Percentiles rank a stretch among this genome's conserved stretches.
These are phyloP conservation scores for Trisateles emortualis DNA, from an alignment of 2,888 invertebrate genomes.

Conservation along the genomic window DNA sequence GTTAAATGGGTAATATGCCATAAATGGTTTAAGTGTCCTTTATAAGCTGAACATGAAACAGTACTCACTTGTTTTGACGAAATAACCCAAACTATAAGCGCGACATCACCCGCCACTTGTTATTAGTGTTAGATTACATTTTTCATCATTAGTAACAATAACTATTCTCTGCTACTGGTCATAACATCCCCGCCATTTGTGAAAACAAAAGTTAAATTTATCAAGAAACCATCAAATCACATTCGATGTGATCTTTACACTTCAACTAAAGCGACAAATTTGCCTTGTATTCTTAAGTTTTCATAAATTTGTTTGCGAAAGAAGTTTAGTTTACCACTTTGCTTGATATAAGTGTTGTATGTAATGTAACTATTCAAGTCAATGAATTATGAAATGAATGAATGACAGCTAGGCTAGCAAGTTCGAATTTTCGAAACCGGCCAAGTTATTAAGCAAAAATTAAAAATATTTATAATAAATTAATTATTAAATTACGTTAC, in stretches of 20 bases:
- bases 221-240: background rate
- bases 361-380: too few relatives aligned
- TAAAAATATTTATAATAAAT: too few relatives aligned
- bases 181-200: slow-evolving; percentile 24
- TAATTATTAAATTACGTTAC: too few relatives aligned
- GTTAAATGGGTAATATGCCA: slow-evolving; percentile 4
- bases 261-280: background rate
- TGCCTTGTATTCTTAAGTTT: background rate
- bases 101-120: slow-evolving; percentile 5
- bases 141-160: slow-evolving; percentile 35
- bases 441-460: too few relatives aligned
- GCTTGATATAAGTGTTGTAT: too few relatives aligned
- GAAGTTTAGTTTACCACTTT: slow-evolving; percentile 1
- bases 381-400: background rate
- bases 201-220: slow-evolving; percentile 5
- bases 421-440: too few relatives aligned
- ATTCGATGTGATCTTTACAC: slow-evolving; percentile 1
- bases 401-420: background rate
- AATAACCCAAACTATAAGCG: slow-evolving; percentile 20
- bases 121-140: slow-evolving; percentile 22
- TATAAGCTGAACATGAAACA: slow-evolving; percentile 2
- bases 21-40: background rate
- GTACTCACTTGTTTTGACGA: slow-evolving; percentile 25
- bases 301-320: slow-evolving; percentile 2
- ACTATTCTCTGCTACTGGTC: slow-evolving; percentile 27